Evolutionary conservation across 2,797 vertebrate species (phyloP), one percentile per base, ranked within the genome.

Genomic region (Alosa sapidissima): DNA sequence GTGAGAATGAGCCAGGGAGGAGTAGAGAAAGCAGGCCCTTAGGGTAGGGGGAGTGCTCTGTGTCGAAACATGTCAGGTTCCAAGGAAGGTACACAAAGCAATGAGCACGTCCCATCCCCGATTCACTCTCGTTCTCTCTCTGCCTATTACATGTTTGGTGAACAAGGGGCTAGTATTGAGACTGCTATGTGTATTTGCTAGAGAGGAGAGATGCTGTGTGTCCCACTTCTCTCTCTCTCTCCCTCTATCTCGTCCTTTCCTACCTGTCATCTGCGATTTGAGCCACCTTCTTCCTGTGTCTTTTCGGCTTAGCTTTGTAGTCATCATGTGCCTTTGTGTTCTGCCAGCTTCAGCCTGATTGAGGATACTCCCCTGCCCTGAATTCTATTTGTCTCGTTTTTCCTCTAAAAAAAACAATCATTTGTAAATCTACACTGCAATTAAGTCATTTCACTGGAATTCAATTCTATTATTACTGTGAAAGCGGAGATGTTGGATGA

Each of bases 401-500:
- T 81, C 88, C 87, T 84, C 81, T 21, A 51, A 90, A 78, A 90
- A 90, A 75, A 92, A 81, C 92, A 89, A 89, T 90, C 89, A 90
- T 93, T 92, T 90, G 90, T 88, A 92, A 92, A 93, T 91, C 87
- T 84, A 92, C 88, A 91, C 92, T 86, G 82, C 90, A 92, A 93
- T 93, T 94, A 94, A 92, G 92, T 93, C 82, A 94, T 93, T 93
- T 91, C 89, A 89, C 88, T 91, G 91, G 91, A 93, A 92, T 93
- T 89, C 86, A 89, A 88, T 86, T 91, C 81, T 8, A 68, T 65
- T 48, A 85, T 86, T 84, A 52, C 85, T 0, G 84, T 55, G 88
- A 90, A 91, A 92, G 65, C 28, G 83, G 87, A 90, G 85, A 90
- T 83, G 88, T 86, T 8, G 90, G 89, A 65, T 83, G 3, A 21